Base-by-base conservation (phyloP, 2,888 invertebrate genomes). In the Liodrosophila aerea region DNA sequence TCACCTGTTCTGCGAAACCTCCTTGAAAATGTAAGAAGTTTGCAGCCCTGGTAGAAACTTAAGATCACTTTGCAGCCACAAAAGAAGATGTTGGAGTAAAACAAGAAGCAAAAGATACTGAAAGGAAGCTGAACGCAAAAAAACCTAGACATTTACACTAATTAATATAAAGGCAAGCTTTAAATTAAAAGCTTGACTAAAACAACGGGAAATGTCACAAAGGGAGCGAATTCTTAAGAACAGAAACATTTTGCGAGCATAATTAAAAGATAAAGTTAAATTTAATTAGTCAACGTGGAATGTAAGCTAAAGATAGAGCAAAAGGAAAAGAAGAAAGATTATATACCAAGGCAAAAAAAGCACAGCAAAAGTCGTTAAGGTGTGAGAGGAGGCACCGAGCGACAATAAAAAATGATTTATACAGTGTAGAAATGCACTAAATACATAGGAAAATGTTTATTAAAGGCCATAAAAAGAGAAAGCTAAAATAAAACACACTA, bases 211-310 rank as follows among this genome's bases (percentile, higher is more conserved):
- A 12, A 16, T 30, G 16, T 22, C 9, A 11, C 7, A 18, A 12
- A 39, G 16, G 16, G 30, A 33, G 34, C 34, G 45, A 18, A n/a
- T n/a, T n/a, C n/a, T n/a, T n/a, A n/a, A 7, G 13, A 47, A 29
- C n/a, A 13, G 15, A 22, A 27, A 46, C 12, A 40, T 22, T 22
- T 22, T 22, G 2, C 22, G 3, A 22, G 22, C 22, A 22, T 22
- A 22, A 22, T n/a, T 2, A 11, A 30, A 30, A 18, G 8, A 31
- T 18, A 12, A 30, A 50, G 40, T 40, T 39, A 40, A 29, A 50
- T 15, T 22, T 22, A 50, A 37, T 29, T 30, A 40, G 49, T 40
- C 40, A 50, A 40, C 49, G 7, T 30, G 29, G 29, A 29, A 49
- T 11, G 16, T 15, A 37, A 15, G 15, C 36, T 36, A 39, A 49